These are phyloP conservation scores for Adela reaumurella DNA, from an alignment of 2,888 invertebrate genomes.

Conservation along the genomic window DNA sequence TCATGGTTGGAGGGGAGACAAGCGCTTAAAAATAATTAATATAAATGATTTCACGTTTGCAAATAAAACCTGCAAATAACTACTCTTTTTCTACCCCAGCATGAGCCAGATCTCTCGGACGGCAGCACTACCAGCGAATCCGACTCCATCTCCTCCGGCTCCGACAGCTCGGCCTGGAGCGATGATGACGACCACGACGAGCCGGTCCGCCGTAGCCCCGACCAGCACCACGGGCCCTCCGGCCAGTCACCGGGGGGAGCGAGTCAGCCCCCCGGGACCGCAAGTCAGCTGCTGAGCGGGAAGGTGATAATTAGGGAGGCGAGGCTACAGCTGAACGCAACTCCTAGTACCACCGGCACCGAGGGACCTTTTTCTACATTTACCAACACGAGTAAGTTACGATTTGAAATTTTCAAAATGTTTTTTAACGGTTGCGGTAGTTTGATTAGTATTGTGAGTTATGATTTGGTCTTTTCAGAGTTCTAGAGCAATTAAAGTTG, in stretches of 20 bases:
- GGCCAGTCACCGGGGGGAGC: conserved; percentile 44
- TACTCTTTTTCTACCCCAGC: no score
- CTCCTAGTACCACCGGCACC: conserved; percentile 39
- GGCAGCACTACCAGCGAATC: conserved; percentile 45
- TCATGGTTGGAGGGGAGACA: no score
- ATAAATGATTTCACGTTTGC: no score
- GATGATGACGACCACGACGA: conserved; percentile 42
- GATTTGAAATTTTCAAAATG: no score
- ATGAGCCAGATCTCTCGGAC: conserved; percentile 45
- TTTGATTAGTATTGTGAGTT: no score
- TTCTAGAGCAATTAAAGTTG: no score
- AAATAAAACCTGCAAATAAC: no score
- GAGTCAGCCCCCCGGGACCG: conserved; percentile 22
- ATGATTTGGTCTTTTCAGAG: no score
- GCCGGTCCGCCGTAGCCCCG: conserved; percentile 28
- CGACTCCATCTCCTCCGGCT: conserved; percentile 25
- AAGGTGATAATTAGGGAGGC: conserved; percentile 69
- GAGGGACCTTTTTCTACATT: conserved; percentile 66
- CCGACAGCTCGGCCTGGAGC: conserved; percentile 43
- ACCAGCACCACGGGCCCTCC: no score
- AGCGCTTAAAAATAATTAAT: no score
- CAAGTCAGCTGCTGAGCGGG: conserved; percentile 55
- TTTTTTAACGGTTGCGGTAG: no score
- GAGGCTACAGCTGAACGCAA: conserved; percentile 55
- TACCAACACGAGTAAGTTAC: conserved; percentile 16